Percentiles rank a stretch among this genome's conserved stretches.
These are phyloP conservation scores for Nipponia nippon DNA, from an alignment of 2,113 vertebrate genomes.

Conservation along the genomic window DNA sequence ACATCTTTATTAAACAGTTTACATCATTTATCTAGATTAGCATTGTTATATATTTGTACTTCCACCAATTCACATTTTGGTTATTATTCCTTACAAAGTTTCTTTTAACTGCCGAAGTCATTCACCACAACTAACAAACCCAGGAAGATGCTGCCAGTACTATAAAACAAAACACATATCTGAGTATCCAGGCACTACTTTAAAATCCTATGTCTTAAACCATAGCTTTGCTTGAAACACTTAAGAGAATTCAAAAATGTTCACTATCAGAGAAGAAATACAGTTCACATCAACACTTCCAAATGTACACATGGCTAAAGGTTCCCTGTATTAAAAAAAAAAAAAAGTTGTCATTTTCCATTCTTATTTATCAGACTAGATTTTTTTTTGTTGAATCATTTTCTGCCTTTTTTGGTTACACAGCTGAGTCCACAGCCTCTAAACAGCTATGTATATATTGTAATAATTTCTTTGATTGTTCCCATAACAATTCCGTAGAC, in stretches of 20 bases:
- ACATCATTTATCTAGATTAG: not conserved
- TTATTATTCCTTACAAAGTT: not conserved
- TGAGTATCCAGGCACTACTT: not conserved
- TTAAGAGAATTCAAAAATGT: not conserved
- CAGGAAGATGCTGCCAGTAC: not conserved
- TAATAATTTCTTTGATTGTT: not conserved
- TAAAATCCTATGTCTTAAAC: not conserved
- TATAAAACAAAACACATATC: not conserved
- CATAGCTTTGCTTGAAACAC: not conserved
- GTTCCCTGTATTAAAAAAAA: not conserved
- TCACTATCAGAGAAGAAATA: not conserved
- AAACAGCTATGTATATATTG: not conserved
- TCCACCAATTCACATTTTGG: not conserved
- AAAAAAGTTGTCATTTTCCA: not conserved
- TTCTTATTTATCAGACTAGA: not conserved
- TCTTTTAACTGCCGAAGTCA: not conserved
- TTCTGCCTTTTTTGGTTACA: not conserved
- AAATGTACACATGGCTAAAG: not conserved
- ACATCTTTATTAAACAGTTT: conserved; percentile 17
- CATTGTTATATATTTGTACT: not conserved
- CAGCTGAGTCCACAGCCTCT: not conserved
- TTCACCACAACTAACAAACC: not conserved
- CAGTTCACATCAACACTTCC: not conserved
- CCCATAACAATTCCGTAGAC: not conserved
- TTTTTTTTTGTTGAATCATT: not conserved